Evolutionary conservation across 2,888 invertebrate species (phyloP), one percentile per base, ranked within the genome.

Genomic region (Aporophyla nigra): DNA sequence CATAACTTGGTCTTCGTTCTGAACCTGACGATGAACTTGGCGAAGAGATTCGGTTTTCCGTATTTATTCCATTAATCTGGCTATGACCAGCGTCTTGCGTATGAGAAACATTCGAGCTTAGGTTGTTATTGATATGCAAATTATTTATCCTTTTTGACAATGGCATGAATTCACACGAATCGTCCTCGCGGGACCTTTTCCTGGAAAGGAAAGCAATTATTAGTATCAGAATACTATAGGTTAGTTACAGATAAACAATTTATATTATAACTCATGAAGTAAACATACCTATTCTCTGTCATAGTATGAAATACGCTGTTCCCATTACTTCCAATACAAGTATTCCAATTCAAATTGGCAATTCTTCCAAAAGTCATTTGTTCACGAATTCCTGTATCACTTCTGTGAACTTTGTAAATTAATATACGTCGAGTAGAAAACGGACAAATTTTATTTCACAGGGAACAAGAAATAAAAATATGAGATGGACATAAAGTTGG

Each of bases 121-220:
- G 91, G 84, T 93, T 97, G 92, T 97, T 97, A 92, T 98, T 98
- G 88, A 98, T 97, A 91, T 99, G 98, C 71, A 99, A 97, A 96
- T 99, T 99, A 93, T 99, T 99, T 89, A 99, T 99, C 91, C 99
- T 97, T 94, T 99, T 99, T 21, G 99, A 99, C 71, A 99, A 95
- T 72, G 99, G 99, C 97, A 98, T 98, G 90, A 98, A 99, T 91
- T 99, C 99, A 90, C 97, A 97, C 56, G 97, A 97, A 87, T 98
- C 98, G 90, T 98, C 98, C 91, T 98, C 98, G 78, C 98, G 97
- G 69, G 97, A 97, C 86, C 98, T 97, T 97, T 99, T 98, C 91
- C 98, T 98, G 93, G n/a, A 84, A 80, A 80, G 27, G 5, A 14
- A 68, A 71, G 5, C 66, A 54, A 65, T 46, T 4, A 63, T 46